Evolutionary conservation across 2,888 invertebrate genomes (phyloP), one percentile per base, ranked within the genome.

Genomic region (Steinernema carpocapsae): DNA sequence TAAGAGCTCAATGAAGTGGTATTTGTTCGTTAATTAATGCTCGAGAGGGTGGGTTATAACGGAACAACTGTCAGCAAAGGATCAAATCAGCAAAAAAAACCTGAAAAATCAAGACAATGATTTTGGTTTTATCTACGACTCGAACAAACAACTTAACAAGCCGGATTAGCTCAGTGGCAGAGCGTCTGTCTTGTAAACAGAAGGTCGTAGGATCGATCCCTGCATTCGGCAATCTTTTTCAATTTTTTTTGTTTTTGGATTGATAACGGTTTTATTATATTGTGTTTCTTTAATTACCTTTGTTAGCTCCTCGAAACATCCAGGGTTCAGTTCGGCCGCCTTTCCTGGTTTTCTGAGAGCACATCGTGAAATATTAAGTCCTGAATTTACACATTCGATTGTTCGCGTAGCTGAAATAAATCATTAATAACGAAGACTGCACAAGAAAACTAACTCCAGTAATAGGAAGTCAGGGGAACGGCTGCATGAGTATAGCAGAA

Each of bases 101-200:
- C 3, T n/a, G 10, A 10, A 6, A 37, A 10, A 3, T 37, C 10
- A 37, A 37, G 3, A 6, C 3, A 10, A 37, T 37, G 10, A 10
- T 37, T 10, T 37, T 37, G 3, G 37, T 10, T 37, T 10, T 6
- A 37, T 10, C 3, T 37, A 37, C 3, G 37, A 10, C 37, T 3
- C 37, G 37, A 37, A 37, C 3, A 10, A 37, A 10, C 37, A 6
- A 37, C 4, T 10, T 3, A 10, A 37, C 37, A 10, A 37, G 37
- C 37, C 37, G 37, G 37, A 3, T 37, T 37, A 37, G 37, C 37
- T 37, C 10, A 37, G 37, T 37, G 82, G 82, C 81, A 82, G 82
- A 82, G 82, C 82, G 82, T 82, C 82, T 82, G 82, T 82, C 82
- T 82, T 83, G 82, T 82, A 82, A 82, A 82, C 82, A 82, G 82